Percentiles rank a stretch among this genome's conserved stretches.
These are phyloP conservation scores for Corella eumyota DNA, from an alignment of 23 tunicate genomes.

Conservation along the genomic window DNA sequence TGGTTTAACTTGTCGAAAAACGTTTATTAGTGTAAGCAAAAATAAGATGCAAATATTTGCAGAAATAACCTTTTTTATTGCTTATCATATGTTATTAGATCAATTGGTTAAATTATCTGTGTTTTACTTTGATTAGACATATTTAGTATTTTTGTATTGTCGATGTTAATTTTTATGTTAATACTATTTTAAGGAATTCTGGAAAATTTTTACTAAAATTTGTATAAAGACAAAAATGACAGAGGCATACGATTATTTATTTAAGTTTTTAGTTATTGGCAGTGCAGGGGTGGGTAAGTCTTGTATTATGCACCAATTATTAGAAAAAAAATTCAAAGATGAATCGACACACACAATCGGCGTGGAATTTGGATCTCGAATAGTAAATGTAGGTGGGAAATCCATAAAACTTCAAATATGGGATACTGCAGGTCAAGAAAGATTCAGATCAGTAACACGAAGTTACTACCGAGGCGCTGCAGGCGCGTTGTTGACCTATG, in stretches of 20 bases:
- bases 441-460: slow-evolving; percentile 86
- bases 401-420: slow-evolving; percentile 75
- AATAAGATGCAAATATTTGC: too few species aligned
- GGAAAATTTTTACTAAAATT: too few species aligned
- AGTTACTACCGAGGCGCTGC: slow-evolving; percentile 92
- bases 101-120: too few species aligned
- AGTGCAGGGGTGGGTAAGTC: slow-evolving; percentile 92
- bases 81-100: too few species aligned
- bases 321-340: slow-evolving; percentile 63
- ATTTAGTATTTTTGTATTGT: too few species aligned
- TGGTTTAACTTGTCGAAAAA: too few species aligned
- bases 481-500: slow-evolving; percentile 72
- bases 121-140: too few species aligned
- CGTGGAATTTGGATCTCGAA: slow-evolving; percentile 75
- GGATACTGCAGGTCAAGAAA: slow-evolving; percentile 93
- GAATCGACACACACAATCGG: slow-evolving; percentile 91
- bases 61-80: too few species aligned
- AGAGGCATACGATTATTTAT: slow-evolving; percentile 75
- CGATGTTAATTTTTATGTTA: too few species aligned
- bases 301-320: slow-evolving; percentile 67
- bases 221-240: too few species aligned
- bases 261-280: slow-evolving; percentile 77
- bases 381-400: slow-evolving; percentile 71
- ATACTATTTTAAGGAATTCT: too few species aligned
- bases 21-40: too few species aligned